Evolutionary conservation across 2,797 vertebrate species (phyloP).

Genomic region (Cirrhinus mrigala): DNA sequence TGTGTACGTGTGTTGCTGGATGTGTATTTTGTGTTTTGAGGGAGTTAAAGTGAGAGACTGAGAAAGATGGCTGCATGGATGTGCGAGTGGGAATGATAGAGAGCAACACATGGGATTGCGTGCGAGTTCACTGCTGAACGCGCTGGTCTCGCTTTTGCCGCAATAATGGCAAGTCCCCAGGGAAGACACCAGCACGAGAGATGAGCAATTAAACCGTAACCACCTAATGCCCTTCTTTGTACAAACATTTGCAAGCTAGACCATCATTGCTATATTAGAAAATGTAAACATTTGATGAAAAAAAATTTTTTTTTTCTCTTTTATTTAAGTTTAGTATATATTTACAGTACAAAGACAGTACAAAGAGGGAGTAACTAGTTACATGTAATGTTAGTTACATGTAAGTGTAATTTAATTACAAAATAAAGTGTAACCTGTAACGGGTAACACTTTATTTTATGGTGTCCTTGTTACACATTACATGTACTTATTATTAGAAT

Average conservation of each 20-base stretch:
- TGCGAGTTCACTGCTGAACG: slow-evolving; percentile 14
- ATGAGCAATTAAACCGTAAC: slow-evolving; percentile 20
- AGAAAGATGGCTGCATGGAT: slow-evolving; percentile 1
- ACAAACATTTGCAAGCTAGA: not conserved
- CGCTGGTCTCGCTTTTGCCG: slow-evolving; percentile 4
- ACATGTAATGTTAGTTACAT: too few relatives aligned
- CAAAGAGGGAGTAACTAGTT: too few relatives aligned
- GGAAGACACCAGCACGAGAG: not conserved
- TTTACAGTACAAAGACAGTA: too few relatives aligned
- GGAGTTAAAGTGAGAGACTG: not conserved
- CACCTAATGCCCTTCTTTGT: not conserved
- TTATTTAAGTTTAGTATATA: too few relatives aligned
- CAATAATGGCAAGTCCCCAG: not conserved
- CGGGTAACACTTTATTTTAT: too few relatives aligned
- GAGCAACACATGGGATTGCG: slow-evolving; percentile 6
- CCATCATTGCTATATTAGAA: not conserved
- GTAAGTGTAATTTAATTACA: too few relatives aligned
- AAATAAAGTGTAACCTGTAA: too few relatives aligned
- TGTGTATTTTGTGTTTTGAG: slow-evolving; percentile 4
- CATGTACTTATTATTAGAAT: too few relatives aligned
- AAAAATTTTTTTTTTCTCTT: too few relatives aligned
- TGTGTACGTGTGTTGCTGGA: not conserved
- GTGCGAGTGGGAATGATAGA: slow-evolving; percentile 14
- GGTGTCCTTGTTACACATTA: too few relatives aligned
- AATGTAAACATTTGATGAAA: not conserved